Evolutionary conservation across 2,113 vertebrate genomes (phyloP), one percentile per base, ranked within the genome.

Genomic region (Pollimyrus isidori): DNA sequence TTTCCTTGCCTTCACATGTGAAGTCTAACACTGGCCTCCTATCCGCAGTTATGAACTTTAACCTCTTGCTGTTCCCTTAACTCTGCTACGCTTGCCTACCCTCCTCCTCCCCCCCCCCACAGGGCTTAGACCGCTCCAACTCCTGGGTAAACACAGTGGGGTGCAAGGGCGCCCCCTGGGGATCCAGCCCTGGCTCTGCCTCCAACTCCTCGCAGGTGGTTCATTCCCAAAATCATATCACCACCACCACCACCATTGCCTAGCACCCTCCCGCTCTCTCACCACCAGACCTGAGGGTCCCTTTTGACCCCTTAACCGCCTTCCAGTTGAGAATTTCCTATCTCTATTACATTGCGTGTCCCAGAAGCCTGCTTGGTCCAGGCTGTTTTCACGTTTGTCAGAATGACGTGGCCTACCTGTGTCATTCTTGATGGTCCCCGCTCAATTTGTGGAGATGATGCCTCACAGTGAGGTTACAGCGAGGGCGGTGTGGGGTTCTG

Each of bases 71-170:
- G 94, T 98, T 93, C 90, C 89, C 88, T 93, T 90, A 93, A 92
- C 93, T 93, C 93, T 93, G 91, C 92, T 93, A 93, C 94, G 91
- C 88, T 83, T 53, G 62, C 94, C 97, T 53, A 50, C 94, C 97
- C 97, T 96, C 97, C 96, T 94, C 96, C 95, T 10, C 95, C 93
- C 96, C 95, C 11, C 96, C 92, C 94, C 94, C 95, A 93, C 97
- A 99, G 98, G 98, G 98, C 93, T 98, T 99, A 97, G 98, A 99
- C 95, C 98, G 98, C 96, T 99, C 98, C 98, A 99, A 99, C 97
- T 99, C 98, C 96, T 99, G 98, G 98, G 98, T 99, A 96, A 97
- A 99, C 97, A 98, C 98, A 96, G 98, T 98, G 96, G 98, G 97
- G 97, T 97, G 97, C 96, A 98, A 98, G 96, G 97, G 97, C 94